phyloP scores from a whole-genome alignment of 2,113 vertebrate species.

The Arothron firmamentum region DNA sequence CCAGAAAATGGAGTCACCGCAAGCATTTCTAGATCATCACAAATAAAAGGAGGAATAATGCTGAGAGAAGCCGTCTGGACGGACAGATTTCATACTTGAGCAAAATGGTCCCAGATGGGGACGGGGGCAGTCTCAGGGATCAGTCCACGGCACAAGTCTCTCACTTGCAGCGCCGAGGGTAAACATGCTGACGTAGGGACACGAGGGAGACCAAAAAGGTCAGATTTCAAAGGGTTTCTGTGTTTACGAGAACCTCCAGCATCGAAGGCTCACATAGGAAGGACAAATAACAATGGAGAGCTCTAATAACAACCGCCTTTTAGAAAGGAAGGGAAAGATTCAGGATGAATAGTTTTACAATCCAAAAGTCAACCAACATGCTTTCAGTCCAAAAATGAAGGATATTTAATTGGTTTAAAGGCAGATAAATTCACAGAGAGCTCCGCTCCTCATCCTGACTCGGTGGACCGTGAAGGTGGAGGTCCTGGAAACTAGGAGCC shows the following conservation, averaged over 20 bases:
- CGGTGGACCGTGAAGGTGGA: conserved; percentile 38
- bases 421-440: conserved; percentile 5
- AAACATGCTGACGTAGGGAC: conserved; percentile 20
- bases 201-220: conserved; percentile 7
- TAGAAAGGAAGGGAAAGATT: too few relatives aligned
- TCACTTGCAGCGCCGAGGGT: conserved; percentile 16
- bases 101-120: conserved; percentile 65
- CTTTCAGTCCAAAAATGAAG: conserved; percentile 21
- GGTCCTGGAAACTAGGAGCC: conserved; percentile 30
- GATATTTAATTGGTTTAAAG: conserved; percentile 7
- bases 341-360: neutral
- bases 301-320: too few relatives aligned
- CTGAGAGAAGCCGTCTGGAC: conserved; percentile 11
- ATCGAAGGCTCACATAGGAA: conserved; percentile 19
- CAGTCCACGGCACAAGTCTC: conserved; percentile 38
- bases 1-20: neutral
- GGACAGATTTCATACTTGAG: conserved; percentile 44
- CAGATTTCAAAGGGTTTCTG: conserved; percentile 21
- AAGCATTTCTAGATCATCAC: conserved; percentile 5
- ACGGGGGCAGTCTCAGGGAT: conserved; percentile 33
- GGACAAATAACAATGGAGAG: too few relatives aligned
- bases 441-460: conserved; percentile 17
- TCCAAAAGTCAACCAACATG: conserved; percentile 12
- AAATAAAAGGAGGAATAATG: conserved; percentile 22
- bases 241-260: conserved; percentile 15